A percentile compares a stretch with the other conserved stretches of the same genome.
These are phyloP conservation scores for Crematogaster levior DNA, from an alignment of 2,888 invertebrate species.

Conservation along the genomic window DNA sequence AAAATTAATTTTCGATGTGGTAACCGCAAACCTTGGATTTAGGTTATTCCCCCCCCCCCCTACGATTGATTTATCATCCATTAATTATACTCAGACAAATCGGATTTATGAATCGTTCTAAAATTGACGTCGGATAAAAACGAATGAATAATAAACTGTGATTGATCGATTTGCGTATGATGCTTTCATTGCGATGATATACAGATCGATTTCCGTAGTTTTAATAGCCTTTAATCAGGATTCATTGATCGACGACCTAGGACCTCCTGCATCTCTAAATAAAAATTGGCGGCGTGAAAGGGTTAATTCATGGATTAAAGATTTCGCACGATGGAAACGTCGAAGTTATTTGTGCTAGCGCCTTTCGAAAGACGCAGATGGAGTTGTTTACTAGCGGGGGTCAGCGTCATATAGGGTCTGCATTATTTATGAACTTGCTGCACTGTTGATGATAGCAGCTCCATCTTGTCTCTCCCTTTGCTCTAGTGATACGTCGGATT, in stretches of 20 bases:
- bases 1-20: constrained; percentile 37
- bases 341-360: neutral
- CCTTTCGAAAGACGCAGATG: constrained; percentile 57
- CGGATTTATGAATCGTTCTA: constrained; percentile 27
- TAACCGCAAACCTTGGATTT: constrained; percentile 15
- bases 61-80: constrained; percentile 38
- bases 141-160: constrained; percentile 56
- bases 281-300: neutral
- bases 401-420: constrained; percentile 72
- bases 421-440: constrained; percentile 84
- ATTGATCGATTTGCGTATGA: constrained; percentile 53
- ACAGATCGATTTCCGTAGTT: constrained; percentile 32
- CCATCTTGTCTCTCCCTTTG: constrained; percentile 62
- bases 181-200: constrained; percentile 31
- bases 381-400: constrained; percentile 60
- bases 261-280: neutral
- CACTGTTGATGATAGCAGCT: constrained; percentile 77
- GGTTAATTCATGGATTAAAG: constrained; percentile 24
- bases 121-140: constrained; percentile 33
- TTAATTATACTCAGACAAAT: constrained; percentile 59
- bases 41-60: constrained; percentile 42
- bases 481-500: constrained; percentile 37
- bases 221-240: neutral
- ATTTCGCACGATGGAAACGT: constrained; percentile 27
- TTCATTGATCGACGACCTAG: constrained; percentile 14